These are phyloP conservation scores for Dicycla oo DNA, from an alignment of 2,888 invertebrate genomes.

Conservation along the genomic window DNA sequence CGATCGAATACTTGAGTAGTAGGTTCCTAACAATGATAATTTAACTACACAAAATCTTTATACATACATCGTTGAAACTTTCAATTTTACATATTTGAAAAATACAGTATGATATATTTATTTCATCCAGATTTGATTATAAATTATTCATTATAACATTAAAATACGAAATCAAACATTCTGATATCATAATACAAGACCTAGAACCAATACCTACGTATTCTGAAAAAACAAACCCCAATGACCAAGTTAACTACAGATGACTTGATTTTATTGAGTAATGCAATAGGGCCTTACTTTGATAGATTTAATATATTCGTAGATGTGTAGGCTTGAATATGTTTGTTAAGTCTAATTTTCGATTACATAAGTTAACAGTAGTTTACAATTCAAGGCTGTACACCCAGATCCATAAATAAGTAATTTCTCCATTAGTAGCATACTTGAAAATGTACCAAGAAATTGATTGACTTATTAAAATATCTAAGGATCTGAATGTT, in stretches of 20 bases:
- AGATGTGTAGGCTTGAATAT: conserved; percentile 52
- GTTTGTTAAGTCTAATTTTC: conserved; percentile 50
- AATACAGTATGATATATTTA: conserved; percentile 28
- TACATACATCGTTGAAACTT: conserved; percentile 25
- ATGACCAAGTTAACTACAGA: conserved; percentile 12
- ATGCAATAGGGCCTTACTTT: conserved; percentile 61
- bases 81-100: conserved; percentile 4
- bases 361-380: conserved; percentile 37
- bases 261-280: conserved; percentile 50
- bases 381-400: conserved; percentile 15
- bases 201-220: background rate
- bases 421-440: conserved; percentile 11
- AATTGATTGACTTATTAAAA: conserved; percentile 32
- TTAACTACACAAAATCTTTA: conserved; percentile 3
- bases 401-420: conserved; percentile 31
- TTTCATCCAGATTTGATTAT: conserved; percentile 3
- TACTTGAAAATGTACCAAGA: conserved; percentile 10
- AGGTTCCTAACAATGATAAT: conserved; percentile 4
- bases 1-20: conserved; percentile 8
- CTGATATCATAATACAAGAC: conserved; percentile 5
- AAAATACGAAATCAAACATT: conserved; percentile 16
- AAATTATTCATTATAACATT: conserved; percentile 1
- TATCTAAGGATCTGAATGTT: conserved; percentile 22
- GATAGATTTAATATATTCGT: conserved; percentile 51
- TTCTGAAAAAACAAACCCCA: conserved; percentile 21